A percentile compares a stretch with the other conserved stretches of the same genome.
These are phyloP conservation scores for Enteromius unitaeniatus DNA, from an alignment of 2,797 vertebrate species.

Conservation along the genomic window DNA sequence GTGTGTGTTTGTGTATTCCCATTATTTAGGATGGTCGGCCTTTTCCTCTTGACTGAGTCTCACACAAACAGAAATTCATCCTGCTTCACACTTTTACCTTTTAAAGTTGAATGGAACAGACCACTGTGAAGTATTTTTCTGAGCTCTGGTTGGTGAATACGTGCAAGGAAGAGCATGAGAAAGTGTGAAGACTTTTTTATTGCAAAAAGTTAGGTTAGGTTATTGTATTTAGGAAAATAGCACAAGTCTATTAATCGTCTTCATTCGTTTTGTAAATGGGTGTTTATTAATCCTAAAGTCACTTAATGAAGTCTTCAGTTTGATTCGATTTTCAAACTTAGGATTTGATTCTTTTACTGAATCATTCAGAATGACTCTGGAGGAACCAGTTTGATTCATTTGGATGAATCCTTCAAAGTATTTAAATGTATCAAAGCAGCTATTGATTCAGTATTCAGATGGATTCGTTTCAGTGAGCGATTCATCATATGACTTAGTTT, in stretches of 20 bases:
- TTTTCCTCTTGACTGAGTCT: slow-evolving; percentile 24
- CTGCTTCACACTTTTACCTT: slow-evolving; percentile 11
- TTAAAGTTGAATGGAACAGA: neutral
- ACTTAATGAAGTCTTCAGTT: neutral
- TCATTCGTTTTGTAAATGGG: neutral
- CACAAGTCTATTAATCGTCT: neutral
- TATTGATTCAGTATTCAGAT: neutral
- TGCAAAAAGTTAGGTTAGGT: neutral
- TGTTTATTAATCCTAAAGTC: neutral
- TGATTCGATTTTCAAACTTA: neutral
- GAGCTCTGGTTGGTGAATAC: slow-evolving; percentile 10
- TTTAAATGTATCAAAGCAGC: neutral
- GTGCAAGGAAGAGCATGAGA: neutral
- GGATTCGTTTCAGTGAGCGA: neutral
- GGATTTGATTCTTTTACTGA: neutral
- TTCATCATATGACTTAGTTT: neutral
- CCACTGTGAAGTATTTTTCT: neutral
- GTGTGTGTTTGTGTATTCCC: slow-evolving; percentile 30
- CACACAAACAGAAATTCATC: slow-evolving; percentile 25
- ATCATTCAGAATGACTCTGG: neutral
- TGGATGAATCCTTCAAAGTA: neutral
- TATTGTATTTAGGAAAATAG: neutral
- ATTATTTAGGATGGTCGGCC: slow-evolving; percentile 33
- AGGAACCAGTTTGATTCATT: neutral
- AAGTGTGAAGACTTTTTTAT: neutral